Evolutionary conservation across 2,113 vertebrate genomes (phyloP).

Genomic region (Ibidorhyncha struthersii): DNA sequence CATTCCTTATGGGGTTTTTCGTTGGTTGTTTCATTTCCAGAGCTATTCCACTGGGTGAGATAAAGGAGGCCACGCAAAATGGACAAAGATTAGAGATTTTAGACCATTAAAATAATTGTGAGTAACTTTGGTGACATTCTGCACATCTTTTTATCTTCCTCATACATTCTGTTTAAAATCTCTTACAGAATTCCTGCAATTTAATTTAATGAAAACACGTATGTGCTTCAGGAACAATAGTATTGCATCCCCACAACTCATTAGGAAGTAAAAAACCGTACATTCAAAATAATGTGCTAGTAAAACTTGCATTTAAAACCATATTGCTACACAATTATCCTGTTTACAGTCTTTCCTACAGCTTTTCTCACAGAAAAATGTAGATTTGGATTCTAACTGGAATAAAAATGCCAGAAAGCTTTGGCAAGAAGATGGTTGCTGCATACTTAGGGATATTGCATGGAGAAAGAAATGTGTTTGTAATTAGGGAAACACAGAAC

Average conservation of each 20-base stretch:
- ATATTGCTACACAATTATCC: slow-evolving; percentile 64
- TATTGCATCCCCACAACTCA: slow-evolving; percentile 44
- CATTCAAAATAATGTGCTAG: slow-evolving; percentile 43
- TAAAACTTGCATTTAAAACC: slow-evolving; percentile 56
- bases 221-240: slow-evolving; percentile 36
- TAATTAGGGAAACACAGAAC: slow-evolving; percentile 73
- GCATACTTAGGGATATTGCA: slow-evolving; percentile 68
- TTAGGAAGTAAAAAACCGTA: slow-evolving; percentile 21
- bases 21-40: not conserved
- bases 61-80: not conserved
- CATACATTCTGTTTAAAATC: not conserved
- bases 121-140: not conserved
- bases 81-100: not conserved
- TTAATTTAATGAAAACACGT: not conserved
- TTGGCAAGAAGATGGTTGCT: slow-evolving; percentile 65
- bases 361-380: slow-evolving; percentile 78
- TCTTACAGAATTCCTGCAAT: not conserved
- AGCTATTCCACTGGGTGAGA: not conserved
- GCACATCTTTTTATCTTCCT: not conserved
- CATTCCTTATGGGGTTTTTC: not conserved
- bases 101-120: not conserved
- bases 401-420: slow-evolving; percentile 74
- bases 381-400: slow-evolving; percentile 73
- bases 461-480: slow-evolving; percentile 78
- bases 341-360: slow-evolving; percentile 75